A percentile compares a stretch with the other conserved stretches of the same genome.
Conservation (phyloP, 2,797 vertebrate species). For the Rallus crepitans region DNA sequence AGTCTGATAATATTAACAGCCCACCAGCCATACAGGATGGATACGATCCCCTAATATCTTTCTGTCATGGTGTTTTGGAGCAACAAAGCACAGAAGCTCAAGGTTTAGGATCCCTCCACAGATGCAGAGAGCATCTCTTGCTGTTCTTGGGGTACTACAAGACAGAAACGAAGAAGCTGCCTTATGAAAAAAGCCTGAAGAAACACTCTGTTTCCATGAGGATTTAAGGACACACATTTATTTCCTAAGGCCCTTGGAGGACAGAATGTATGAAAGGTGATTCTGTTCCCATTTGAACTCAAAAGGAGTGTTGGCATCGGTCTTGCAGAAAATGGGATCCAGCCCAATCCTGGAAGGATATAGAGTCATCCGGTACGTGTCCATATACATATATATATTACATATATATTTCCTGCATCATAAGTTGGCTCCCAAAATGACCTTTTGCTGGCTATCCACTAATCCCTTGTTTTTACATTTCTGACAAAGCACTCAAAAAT, state of each 20-base stretch:
- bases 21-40: not conserved
- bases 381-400: not conserved
- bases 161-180: not conserved
- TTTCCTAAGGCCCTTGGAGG: not conserved
- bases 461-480: constrained; percentile 35
- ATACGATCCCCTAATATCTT: not conserved
- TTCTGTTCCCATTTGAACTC: constrained; percentile 26
- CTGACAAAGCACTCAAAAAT: not conserved
- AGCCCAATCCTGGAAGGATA: constrained; percentile 19
- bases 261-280: not conserved
- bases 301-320: not conserved
- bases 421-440: constrained; percentile 23
- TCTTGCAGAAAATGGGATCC: constrained; percentile 37
- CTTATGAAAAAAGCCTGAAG: not conserved
- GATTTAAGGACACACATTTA: not conserved
- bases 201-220: not conserved
- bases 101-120: not conserved
- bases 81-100: not conserved
- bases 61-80: not conserved
- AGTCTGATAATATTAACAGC: not conserved
- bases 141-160: not conserved
- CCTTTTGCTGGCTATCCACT: constrained; percentile 19
- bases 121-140: not conserved
- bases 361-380: not conserved
- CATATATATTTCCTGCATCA: constrained; percentile 12